A percentile compares a stretch with the other conserved stretches of the same genome.
Conservation (phyloP, 37 sponge, comb jelly and placozoan genomes). For the Aphrocallistes beatrix region DNA sequence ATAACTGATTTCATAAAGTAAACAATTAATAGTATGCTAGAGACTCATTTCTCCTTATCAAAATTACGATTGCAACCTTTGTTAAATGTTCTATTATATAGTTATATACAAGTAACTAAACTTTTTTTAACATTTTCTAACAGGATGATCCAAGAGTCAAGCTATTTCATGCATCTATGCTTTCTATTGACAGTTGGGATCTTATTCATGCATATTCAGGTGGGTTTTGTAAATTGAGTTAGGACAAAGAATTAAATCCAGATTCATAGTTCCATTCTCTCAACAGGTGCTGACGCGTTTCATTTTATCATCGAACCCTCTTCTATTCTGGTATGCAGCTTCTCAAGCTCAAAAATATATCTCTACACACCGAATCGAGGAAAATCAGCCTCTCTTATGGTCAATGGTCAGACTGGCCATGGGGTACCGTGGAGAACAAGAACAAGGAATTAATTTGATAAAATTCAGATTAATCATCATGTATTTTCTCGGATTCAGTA, state of each 20-base stretch:
- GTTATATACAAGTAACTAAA: no score
- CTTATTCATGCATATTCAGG: slow-evolving; percentile 68
- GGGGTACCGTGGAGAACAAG: background rate
- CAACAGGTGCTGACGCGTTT: slow-evolving; percentile 75
- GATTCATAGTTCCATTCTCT: background rate
- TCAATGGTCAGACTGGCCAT: background rate
- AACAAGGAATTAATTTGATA: background rate
- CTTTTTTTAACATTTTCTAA: background rate
- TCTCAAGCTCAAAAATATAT: background rate
- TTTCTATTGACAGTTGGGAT: slow-evolving; percentile 51
- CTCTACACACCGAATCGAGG: background rate
- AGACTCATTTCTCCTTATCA: no score
- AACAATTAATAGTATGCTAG: no score
- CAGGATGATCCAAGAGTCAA: background rate
- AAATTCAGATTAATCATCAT: slow-evolving; percentile 15
- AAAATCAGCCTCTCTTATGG: background rate
- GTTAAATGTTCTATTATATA: no score
- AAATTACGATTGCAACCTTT: no score
- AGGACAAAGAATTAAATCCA: background rate
- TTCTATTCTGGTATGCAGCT: slow-evolving; percentile 68
- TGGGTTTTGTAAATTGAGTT: background rate
- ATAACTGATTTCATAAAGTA: no score
- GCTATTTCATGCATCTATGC: slow-evolving; percentile 25
- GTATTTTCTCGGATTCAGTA: slow-evolving; percentile 44
- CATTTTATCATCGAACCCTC: slow-evolving; percentile 61